Evolutionary conservation across 2,797 vertebrate genomes (phyloP), one percentile per base, ranked within the genome.

Genomic region (Anabacerthia variegaticeps): DNA sequence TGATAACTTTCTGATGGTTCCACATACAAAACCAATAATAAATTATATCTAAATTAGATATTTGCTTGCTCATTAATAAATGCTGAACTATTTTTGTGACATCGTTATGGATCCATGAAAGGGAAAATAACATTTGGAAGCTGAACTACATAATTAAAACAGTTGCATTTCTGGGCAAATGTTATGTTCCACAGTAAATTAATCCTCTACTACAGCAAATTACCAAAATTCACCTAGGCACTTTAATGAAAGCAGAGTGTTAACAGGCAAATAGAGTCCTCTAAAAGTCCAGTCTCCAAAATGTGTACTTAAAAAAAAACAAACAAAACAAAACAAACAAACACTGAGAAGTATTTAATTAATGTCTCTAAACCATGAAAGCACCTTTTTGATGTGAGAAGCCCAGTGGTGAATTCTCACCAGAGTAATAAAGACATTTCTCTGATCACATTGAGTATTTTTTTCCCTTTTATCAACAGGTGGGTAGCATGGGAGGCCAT

Each of bases 191-290:
- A 44, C 7, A 41, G 27, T 55, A 88, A 81, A 87, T 68, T 72
- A 75, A 79, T 92, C 67, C 10, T 79, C 65, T 72, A 28, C 30
- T 73, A 59, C 26, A 66, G 59, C 19, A 92, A 85, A 94, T 63
- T 85, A 69, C n/a, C 37, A 73, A 85, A 92, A 94, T 28, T 82
- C 9, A 16, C 49, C 63, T 69, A 78, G 30, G 39, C 24, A 55
- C 13, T 91, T 82, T 51, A 69, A 36, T 59, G 17, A 76, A 94
- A 89, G 4, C 15, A 73, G 36, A 79, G 5, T 46, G 7, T 37
- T 76, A 78, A 43, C 13, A 54, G 23, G 20, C 21, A 89, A 81
- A 75, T 85, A 68, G n/a, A 72, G 49, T 58, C 30, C 11, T 79
- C 14, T 62, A 58, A 79, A 92, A 84, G 61, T 37, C 8, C 9